Evolutionary conservation across 30 jellyfish, hydroid and myxozoan species (phyloP), one percentile per base, ranked within the genome.

Genomic region (Catostylus mosaicus): DNA sequence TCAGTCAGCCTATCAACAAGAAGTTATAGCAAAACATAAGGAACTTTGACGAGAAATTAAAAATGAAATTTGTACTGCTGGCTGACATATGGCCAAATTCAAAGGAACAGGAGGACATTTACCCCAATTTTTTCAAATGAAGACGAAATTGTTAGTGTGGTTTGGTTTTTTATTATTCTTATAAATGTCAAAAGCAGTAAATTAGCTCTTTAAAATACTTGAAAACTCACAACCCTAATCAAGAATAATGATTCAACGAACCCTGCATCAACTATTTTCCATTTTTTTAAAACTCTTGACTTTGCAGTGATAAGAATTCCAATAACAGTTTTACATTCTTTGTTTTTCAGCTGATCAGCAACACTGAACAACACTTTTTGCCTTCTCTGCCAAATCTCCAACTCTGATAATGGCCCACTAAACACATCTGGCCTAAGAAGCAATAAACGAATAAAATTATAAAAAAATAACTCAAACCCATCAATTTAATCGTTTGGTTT

Each of bases 201-300:
- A n/a, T n/a, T n/a, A n/a, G 73, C 10, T 26, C 16, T 26, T 16
- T 11, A 11, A 60, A 11, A 26, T 16, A 60, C 10, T 11, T 60
- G 24, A 16, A 10, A n/a, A n/a, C n/a, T n/a, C 24, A 2, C 63
- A 48, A 4, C 24, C 1, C 23, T 4, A 68, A 3, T 32, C 31
- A 7, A 3, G 63, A 16, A 48, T 48, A 48, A n/a, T 6, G n/a
- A 36, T 32, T 30, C 4, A 2, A 61, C 73, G 61, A 46, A 68
- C 80, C 97, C 77, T 50, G 96, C 96, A 78, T 91, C 98, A 23
- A 85, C 88, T 0, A 80, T 57, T 70, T 79, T 84, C 98, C 98
- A 91, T 50, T 77, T 78, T 75, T 85, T 91, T 88, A 91, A 43
- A 1, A 85, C 83, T 59, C 88, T 91, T 35, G 98, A 91, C 45